Percentiles rank a stretch among this genome's conserved stretches.
Conservation (phyloP, 2,888 invertebrate species). For the Barypeithes pellucidus region DNA sequence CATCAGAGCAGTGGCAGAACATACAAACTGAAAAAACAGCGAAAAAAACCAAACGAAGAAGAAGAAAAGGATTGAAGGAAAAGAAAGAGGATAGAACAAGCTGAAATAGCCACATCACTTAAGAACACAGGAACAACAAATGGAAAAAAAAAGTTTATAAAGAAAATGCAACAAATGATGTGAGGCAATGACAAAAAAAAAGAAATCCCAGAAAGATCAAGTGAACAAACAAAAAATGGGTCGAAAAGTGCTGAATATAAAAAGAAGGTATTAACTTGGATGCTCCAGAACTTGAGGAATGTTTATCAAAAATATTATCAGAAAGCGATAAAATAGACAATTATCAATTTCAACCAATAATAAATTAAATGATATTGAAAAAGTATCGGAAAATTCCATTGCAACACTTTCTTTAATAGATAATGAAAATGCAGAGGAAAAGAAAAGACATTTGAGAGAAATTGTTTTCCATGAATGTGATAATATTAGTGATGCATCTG, state of each 20-base stretch:
- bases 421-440: constrained; percentile 14
- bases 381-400: constrained; percentile 4
- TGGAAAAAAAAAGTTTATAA: constrained; percentile 1
- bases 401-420: constrained; percentile 7
- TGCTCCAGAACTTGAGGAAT: too few species aligned
- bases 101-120: constrained; percentile 3
- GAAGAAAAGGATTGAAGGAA: constrained; percentile 11
- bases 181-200: constrained; percentile 7
- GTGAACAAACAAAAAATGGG: constrained; percentile 7
- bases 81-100: constrained; percentile 23
- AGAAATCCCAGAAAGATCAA: constrained; percentile 9
- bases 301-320: not conserved
- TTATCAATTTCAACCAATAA: not conserved
- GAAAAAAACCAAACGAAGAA: constrained; percentile 9
- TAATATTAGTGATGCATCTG: not conserved
- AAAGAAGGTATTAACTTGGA: too few species aligned
- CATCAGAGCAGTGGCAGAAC: constrained; percentile 21
- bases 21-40: constrained; percentile 22
- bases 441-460: not conserved
- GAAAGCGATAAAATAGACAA: not conserved
- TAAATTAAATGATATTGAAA: constrained; percentile 1
- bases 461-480: constrained; percentile 13
- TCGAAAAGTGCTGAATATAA: not conserved
- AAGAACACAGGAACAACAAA: constrained; percentile 6
- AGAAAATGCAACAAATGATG: constrained; percentile 20